Conservation (phyloP, 2,797 vertebrate species). For the Coreius guichenoti region DNA sequence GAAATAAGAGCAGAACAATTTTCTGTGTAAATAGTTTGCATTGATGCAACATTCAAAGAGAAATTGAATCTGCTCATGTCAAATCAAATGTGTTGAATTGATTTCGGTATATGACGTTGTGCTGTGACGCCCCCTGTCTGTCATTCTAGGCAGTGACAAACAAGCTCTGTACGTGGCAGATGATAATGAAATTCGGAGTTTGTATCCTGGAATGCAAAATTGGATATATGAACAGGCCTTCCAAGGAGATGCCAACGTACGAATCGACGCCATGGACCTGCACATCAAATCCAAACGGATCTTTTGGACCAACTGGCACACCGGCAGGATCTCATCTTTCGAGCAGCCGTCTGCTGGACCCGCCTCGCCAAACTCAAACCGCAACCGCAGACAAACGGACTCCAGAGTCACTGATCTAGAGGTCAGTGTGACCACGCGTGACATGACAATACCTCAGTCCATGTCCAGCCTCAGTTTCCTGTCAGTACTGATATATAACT, state of each 20-base stretch:
- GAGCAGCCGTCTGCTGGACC: constrained; percentile 80
- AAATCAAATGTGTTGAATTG: not conserved
- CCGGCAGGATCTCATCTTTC: constrained; percentile 88
- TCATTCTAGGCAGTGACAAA: constrained; percentile 75
- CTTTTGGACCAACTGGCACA: constrained; percentile 99
- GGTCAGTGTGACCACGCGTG: constrained; percentile 68
- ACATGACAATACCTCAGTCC: not conserved
- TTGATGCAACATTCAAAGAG: not conserved
- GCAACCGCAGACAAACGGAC: constrained; percentile 87
- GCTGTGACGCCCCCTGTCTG: not conserved
- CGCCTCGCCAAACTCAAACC: constrained; percentile 79
- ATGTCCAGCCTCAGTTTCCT: too few species aligned
- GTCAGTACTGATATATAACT: not conserved
- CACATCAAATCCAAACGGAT: constrained; percentile 92
- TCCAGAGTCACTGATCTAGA: constrained; percentile 87
- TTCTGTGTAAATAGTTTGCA: not conserved
- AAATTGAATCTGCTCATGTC: not conserved
- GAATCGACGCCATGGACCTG: constrained; percentile 96
- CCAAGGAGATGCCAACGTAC: constrained; percentile 91
- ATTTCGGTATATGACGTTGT: not conserved
- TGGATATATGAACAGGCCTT: constrained; percentile 93
- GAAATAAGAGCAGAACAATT: not conserved
- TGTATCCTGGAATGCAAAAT: constrained; percentile 89
- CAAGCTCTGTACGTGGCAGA: constrained; percentile 94
- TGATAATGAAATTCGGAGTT: constrained; percentile 95